Evolutionary conservation across 2,888 invertebrate genomes (phyloP).

Genomic region (Nymphalis urticae): DNA sequence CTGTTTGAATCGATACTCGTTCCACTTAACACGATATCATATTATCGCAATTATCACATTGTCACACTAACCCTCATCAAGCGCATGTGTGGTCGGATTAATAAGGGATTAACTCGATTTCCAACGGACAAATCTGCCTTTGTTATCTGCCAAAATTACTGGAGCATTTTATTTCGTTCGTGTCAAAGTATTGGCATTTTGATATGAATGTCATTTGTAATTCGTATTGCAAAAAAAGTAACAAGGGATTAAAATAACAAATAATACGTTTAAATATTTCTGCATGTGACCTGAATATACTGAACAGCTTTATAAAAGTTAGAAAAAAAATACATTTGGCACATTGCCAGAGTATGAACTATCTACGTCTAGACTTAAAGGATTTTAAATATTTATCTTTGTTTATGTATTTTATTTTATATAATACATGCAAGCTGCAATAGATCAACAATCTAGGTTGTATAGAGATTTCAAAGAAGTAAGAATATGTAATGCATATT

Average conservation of each 20-base stretch:
- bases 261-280: background rate
- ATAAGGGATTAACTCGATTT: slow-evolving; percentile 64
- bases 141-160: slow-evolving; percentile 36
- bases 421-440: too few relatives aligned
- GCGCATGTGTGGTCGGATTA: slow-evolving; percentile 67
- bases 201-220: slow-evolving; percentile 7
- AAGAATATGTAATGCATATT: too few relatives aligned
- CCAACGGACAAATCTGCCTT: slow-evolving; percentile 55
- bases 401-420: background rate
- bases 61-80: slow-evolving; percentile 73
- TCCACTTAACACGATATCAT: slow-evolving; percentile 48
- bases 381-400: slow-evolving; percentile 10
- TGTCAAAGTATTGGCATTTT: slow-evolving; percentile 11
- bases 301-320: slow-evolving; percentile 12
- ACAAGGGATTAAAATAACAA: background rate
- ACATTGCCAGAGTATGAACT: slow-evolving; percentile 14
- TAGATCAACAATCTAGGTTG: too few relatives aligned
- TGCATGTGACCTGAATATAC: background rate
- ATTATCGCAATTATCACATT: slow-evolving; percentile 71
- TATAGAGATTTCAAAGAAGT: too few relatives aligned
- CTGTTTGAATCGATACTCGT: slow-evolving; percentile 1
- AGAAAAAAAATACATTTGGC: slow-evolving; percentile 11
- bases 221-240: slow-evolving; percentile 3
- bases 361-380: slow-evolving; percentile 4
- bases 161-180: slow-evolving; percentile 26